These are phyloP conservation scores for Sphenodon punctatus DNA, from an alignment of 2,797 vertebrate genomes.

Conservation along the genomic window DNA sequence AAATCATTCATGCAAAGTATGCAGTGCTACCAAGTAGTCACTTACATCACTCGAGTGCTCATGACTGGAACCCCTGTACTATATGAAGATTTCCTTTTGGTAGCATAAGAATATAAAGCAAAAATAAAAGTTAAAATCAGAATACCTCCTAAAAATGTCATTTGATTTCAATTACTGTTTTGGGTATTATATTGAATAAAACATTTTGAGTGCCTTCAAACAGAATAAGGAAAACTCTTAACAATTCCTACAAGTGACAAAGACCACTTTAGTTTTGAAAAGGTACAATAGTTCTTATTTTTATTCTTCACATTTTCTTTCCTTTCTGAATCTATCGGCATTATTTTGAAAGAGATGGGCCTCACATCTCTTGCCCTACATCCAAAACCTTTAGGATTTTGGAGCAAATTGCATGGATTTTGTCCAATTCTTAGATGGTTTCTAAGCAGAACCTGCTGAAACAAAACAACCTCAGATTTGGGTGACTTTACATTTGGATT, in stretches of 20 bases:
- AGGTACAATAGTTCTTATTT: background rate
- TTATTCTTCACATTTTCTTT: background rate
- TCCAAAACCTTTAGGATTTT: background rate
- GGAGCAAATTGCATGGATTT: background rate
- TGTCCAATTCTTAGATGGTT: too few species aligned
- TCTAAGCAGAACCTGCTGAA: background rate
- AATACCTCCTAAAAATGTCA: slow-evolving; percentile 3
- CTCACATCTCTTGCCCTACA: background rate
- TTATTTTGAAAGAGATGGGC: background rate
- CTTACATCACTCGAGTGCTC: too few species aligned
- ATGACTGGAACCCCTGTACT: too few species aligned
- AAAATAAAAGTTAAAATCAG: slow-evolving; percentile 2
- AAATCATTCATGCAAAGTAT: too few species aligned
- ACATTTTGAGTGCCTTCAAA: slow-evolving; percentile 44
- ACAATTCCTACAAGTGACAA: slow-evolving; percentile 13
- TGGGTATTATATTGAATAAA: background rate
- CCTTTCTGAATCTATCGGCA: background rate
- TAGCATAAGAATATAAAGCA: background rate
- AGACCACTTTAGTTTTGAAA: background rate
- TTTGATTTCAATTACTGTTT: slow-evolving; percentile 15
- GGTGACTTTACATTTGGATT: background rate
- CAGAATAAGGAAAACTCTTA: slow-evolving; percentile 34
- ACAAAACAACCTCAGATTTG: too few species aligned
- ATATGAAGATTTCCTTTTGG: background rate
- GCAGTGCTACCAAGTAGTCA: too few species aligned